Evolutionary conservation across 2,888 invertebrate species (phyloP).

Genomic region (Koerneria pararmatus): DNA sequence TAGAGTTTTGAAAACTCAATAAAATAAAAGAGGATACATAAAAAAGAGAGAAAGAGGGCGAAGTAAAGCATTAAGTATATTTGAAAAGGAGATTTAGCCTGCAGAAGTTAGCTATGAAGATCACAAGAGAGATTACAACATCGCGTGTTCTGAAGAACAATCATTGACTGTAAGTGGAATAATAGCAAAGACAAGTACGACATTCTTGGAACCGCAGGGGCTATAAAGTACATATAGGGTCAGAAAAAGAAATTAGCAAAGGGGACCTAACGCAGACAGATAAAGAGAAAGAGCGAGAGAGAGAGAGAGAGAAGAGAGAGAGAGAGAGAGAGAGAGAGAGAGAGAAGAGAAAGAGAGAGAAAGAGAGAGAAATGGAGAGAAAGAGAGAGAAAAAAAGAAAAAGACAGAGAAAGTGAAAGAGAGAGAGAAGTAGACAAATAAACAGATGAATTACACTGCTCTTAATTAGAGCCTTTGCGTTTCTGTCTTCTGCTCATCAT

Average conservation of each 20-base stretch:
- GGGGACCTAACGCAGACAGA: neutral
- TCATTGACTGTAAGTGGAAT: too few relatives aligned
- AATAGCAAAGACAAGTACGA: too few relatives aligned
- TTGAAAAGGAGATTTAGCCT: too few relatives aligned
- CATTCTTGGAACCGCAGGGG: too few relatives aligned
- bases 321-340: slow-evolving; percentile 2
- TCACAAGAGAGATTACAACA: too few relatives aligned
- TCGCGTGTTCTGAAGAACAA: too few relatives aligned
- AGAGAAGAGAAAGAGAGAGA: neutral
- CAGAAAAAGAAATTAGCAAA: neutral
- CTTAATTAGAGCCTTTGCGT: slow-evolving; percentile 6
- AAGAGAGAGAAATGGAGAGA: neutral
- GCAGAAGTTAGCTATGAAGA: too few relatives aligned
- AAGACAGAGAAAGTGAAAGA: slow-evolving; percentile 11
- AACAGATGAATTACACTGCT: neutral
- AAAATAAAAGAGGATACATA: too few relatives aligned
- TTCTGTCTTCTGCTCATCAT: neutral
- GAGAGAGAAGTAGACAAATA: slow-evolving; percentile 8
- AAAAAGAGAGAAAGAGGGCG: too few relatives aligned
- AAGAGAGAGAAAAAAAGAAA: neutral
- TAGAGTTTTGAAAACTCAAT: too few relatives aligned
- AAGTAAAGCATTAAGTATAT: too few relatives aligned
- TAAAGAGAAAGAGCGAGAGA: neutral
- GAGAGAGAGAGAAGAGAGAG: neutral
- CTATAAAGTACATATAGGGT: too few relatives aligned